A percentile compares a stretch with the other conserved stretches of the same genome.
Conservation (phyloP, 2,888 invertebrate genomes). For the Calameuta filiformis region DNA sequence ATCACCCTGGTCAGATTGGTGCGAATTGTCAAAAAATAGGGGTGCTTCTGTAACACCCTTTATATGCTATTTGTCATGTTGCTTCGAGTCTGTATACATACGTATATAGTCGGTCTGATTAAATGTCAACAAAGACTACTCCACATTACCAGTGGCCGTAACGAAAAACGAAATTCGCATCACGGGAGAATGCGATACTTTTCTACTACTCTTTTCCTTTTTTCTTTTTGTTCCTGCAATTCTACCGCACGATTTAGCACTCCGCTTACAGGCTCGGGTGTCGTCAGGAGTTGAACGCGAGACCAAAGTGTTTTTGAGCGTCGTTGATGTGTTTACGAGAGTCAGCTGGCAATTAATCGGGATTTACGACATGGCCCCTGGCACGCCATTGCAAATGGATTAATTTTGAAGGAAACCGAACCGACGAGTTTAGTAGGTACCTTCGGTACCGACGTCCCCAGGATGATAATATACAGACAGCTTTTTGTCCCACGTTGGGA, state of each 20-base stretch:
- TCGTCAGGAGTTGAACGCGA: constrained; percentile 14
- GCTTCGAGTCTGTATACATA: background rate
- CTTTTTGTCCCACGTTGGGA: constrained; percentile 30
- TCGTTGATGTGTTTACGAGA: constrained; percentile 47
- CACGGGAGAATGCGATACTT: background rate
- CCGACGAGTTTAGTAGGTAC: constrained; percentile 41
- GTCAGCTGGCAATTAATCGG: constrained; percentile 55
- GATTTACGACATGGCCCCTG: constrained; percentile 55
- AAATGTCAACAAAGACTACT: background rate
- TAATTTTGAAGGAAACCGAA: constrained; percentile 39
- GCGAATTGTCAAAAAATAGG: background rate
- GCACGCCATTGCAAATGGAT: constrained; percentile 46
- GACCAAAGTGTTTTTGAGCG: constrained; percentile 38
- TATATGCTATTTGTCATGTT: background rate
- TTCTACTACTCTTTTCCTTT: background rate
- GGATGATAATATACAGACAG: constrained; percentile 31
- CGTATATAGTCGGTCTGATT: background rate
- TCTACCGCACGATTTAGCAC: background rate
- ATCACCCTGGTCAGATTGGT: background rate
- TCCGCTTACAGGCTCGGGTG: background rate
- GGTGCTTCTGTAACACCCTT: background rate
- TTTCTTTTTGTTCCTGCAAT: background rate
- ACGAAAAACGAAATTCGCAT: background rate
- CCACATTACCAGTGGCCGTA: background rate
- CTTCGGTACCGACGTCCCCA: constrained; percentile 22